Evolutionary conservation across 2,797 vertebrate genomes (phyloP), one percentile per base, ranked within the genome.

Genomic region (Xiphophorus birchmanni): DNA sequence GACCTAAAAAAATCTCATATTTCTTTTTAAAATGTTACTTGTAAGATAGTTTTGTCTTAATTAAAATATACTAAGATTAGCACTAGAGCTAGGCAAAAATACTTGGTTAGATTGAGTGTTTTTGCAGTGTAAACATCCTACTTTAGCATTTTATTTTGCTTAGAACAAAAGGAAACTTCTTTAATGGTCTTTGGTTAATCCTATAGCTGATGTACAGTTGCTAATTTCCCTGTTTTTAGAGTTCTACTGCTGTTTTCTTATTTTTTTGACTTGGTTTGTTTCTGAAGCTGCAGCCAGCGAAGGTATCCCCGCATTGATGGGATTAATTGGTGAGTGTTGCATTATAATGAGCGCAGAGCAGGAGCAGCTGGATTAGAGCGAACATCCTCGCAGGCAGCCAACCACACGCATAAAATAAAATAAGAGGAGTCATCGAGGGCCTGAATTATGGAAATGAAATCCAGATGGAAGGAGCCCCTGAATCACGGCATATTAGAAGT

Each of bases 251-350:
- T 23, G 50, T 3, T 52, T 9, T 21, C 45, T 23, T 23, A 3
- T 13, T 80, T 37, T 88, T 82, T 12, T 37, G 35, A 35, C 32
- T 74, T 3, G 44, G 67, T 71, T 69, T 71, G 58, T 82, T 84
- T 86, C 76, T 88, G 80, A 91, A 88, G 90, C 76, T 58, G 76
- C 13, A 79, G 54, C 54, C 74, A 42, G 79, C 9, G 56, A 90
- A 87, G 91, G 85, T 88, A 83, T 88, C 69, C 81, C 80, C 80
- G 29, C 26, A 81, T 84, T 90, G 88, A 92, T 84, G 87, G 85
- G 83, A 90, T 84, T 93, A 93, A 93, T 90, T 87, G 89, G 76
- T 52, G 77, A 83, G 75, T 23, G 21, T 69, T 75, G 85, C 72
- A 78, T 91, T 90, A 86, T 88, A 92, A 90, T 89, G 84, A 89